These are phyloP conservation scores for Leucopternis melanops DNA, from an alignment of 2,113 vertebrate species.

Conservation along the genomic window DNA sequence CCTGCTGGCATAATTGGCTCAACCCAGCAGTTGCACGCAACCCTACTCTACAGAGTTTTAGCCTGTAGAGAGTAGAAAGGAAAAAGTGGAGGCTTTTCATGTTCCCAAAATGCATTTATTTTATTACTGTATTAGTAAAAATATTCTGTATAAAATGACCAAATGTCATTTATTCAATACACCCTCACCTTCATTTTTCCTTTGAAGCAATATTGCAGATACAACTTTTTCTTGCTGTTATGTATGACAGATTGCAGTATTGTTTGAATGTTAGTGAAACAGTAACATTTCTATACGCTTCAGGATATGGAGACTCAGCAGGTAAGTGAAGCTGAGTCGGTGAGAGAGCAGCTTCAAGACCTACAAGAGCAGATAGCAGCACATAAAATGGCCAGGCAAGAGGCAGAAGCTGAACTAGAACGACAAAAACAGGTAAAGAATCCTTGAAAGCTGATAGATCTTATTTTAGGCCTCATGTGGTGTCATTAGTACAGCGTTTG, in stretches of 20 bases:
- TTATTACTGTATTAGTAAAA: neutral
- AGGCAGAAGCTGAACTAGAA: slow-evolving; percentile 87
- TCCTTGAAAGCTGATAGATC: neutral
- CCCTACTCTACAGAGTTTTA: neutral
- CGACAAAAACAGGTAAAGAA: slow-evolving; percentile 86
- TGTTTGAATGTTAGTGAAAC: neutral
- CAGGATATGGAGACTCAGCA: slow-evolving; percentile 92
- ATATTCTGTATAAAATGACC: neutral
- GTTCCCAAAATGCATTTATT: neutral
- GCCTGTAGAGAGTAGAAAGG: neutral
- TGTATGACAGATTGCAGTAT: neutral
- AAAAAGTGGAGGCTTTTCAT: neutral
- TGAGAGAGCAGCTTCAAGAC: slow-evolving; percentile 86
- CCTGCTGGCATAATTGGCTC: neutral
- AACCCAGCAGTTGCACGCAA: neutral
- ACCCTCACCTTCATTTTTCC: neutral
- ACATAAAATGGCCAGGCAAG: slow-evolving; percentile 82
- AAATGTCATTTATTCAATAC: neutral
- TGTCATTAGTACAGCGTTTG: neutral
- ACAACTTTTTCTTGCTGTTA: neutral
- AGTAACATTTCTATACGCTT: neutral
- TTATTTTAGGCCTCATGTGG: neutral
- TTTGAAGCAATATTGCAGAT: neutral
- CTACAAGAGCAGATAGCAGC: slow-evolving; percentile 81
- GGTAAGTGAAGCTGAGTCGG: slow-evolving; percentile 82